These are phyloP conservation scores for Parazoanthus swiftii DNA, from an alignment of 92 coral and sea anemone genomes.

Conservation along the genomic window DNA sequence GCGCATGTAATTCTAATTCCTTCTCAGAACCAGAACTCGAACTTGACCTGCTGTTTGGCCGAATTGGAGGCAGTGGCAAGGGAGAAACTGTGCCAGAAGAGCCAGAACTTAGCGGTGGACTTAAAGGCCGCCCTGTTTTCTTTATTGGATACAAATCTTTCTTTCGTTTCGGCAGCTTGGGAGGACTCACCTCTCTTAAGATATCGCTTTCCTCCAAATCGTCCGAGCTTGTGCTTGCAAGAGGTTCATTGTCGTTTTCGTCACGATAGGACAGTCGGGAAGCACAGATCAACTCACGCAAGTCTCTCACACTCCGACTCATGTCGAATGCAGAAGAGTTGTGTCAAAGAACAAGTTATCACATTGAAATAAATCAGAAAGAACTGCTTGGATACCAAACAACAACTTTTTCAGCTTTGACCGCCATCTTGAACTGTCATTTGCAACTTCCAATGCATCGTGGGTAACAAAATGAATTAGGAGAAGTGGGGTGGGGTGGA, in stretches of 20 bases:
- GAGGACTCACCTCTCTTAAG: conserved; percentile 49
- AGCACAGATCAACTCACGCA: conserved; percentile 82
- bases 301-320: conserved; percentile 90
- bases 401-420: conserved; percentile 35
- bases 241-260: conserved; percentile 64
- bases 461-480: conserved; percentile 19
- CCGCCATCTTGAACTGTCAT: conserved; percentile 72
- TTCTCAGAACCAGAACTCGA: conserved; percentile 50
- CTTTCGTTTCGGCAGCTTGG: conserved; percentile 65
- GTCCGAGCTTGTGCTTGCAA: conserved; percentile 27
- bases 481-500: not conserved
- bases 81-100: conserved; percentile 77
- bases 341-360: too few relatives aligned
- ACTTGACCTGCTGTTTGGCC: conserved; percentile 34
- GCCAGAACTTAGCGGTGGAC: conserved; percentile 70
- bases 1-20: not conserved
- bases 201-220: conserved; percentile 40
- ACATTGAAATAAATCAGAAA: not conserved
- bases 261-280: conserved; percentile 89
- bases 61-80: conserved; percentile 80
- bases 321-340: conserved; percentile 24
- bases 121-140: conserved; percentile 37
- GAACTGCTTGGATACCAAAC: conserved; percentile 51
- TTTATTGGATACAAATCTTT: conserved; percentile 50
- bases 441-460: not conserved